Conservation (phyloP, 35 echinoderm and acorn worm species). For the Stichopus chloronotus region DNA sequence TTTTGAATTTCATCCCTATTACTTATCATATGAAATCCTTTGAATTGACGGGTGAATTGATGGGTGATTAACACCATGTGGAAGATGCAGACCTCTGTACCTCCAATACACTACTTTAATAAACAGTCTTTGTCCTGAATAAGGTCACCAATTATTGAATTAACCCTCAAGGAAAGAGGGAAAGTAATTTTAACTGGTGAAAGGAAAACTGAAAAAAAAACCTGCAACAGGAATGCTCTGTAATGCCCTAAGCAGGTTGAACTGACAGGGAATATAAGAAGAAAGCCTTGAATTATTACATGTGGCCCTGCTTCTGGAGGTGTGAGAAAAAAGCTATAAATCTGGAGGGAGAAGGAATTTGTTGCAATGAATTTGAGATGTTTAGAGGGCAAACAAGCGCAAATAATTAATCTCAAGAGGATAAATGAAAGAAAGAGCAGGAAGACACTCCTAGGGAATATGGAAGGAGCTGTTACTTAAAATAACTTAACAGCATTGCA, state of each 20-base stretch:
- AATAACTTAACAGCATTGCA: no score
- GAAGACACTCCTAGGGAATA: background rate
- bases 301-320: background rate
- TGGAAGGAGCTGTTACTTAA: no score
- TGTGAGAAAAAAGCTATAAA: background rate
- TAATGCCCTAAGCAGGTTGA: background rate
- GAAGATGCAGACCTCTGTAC: no score
- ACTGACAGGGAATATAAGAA: background rate
- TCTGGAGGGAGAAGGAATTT: background rate
- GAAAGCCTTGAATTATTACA: background rate
- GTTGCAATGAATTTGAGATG: background rate
- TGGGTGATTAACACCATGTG: no score
- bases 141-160: conserved; percentile 37
- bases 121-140: conserved; percentile 19
- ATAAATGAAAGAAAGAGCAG: background rate
- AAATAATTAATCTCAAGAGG: background rate
- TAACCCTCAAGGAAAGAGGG: conserved; percentile 9
- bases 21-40: no score
- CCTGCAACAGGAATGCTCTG: background rate
- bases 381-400: background rate
- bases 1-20: no score
- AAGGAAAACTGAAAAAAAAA: background rate
- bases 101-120: background rate
- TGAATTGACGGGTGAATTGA: no score
- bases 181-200: background rate